Percentiles rank a stretch among this genome's conserved stretches.
These are phyloP conservation scores for Poeciliopsis turrubarensis DNA, from an alignment of 2,113 vertebrate genomes.

Conservation along the genomic window DNA sequence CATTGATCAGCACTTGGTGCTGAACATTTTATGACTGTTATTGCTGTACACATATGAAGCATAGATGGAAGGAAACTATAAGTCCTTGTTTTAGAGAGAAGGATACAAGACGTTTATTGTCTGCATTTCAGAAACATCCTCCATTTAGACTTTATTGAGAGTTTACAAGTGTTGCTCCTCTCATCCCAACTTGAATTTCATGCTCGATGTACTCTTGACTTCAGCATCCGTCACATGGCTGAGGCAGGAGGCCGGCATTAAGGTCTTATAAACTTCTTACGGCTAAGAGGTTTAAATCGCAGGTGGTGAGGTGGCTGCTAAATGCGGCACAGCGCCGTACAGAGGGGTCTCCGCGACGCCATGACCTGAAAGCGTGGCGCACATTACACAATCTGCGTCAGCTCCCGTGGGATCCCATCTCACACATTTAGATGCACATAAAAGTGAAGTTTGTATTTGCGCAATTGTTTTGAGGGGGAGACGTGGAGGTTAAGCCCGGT, in stretches of 20 bases:
- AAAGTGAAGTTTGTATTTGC: neutral
- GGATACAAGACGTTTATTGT: neutral
- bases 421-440: neutral
- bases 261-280: slow-evolving; percentile 72
- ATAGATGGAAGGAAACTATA: neutral
- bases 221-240: slow-evolving; percentile 63
- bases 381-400: slow-evolving; percentile 13
- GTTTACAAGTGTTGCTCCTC: neutral
- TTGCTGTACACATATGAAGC: neutral
- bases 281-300: slow-evolving; percentile 74
- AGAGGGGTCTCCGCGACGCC: slow-evolving; percentile 10
- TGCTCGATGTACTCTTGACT: slow-evolving; percentile 54
- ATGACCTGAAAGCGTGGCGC: slow-evolving; percentile 19
- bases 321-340: slow-evolving; percentile 56
- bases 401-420: neutral
- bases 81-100: neutral
- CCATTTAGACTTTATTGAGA: neutral
- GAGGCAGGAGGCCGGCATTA: slow-evolving; percentile 66
- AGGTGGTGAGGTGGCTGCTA: slow-evolving; percentile 70
- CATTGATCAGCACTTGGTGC: neutral
- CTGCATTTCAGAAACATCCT: neutral
- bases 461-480: neutral
- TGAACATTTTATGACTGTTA: neutral
- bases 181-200: neutral
- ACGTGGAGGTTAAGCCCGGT: neutral